These are phyloP conservation scores for Agrypnus murinus DNA, from an alignment of 2,888 invertebrate species.

Conservation along the genomic window DNA sequence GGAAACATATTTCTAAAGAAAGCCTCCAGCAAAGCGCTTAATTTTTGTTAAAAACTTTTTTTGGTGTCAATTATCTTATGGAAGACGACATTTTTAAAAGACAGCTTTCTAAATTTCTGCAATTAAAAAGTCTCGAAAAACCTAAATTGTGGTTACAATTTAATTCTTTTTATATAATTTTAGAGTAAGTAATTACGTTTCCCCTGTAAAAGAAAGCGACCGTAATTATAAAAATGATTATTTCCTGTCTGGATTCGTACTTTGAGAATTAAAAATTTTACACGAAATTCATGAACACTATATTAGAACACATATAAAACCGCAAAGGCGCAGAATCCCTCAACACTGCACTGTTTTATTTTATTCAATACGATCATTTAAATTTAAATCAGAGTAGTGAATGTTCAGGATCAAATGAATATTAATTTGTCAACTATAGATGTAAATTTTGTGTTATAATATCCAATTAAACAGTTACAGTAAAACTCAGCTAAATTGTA, in stretches of 20 bases:
- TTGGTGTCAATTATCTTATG: conserved; percentile 41
- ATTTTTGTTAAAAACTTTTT: conserved; percentile 33
- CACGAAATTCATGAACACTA: neutral
- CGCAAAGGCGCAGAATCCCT: too few relatives aligned
- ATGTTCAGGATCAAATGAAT: too few relatives aligned
- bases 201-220: neutral
- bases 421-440: too few relatives aligned
- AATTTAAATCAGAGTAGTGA: too few relatives aligned
- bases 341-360: too few relatives aligned
- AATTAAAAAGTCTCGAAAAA: conserved; percentile 44
- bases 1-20: conserved; percentile 31
- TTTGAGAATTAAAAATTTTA: neutral
- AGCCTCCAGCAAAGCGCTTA: conserved; percentile 27
- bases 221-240: conserved; percentile 18
- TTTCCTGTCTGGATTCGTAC: conserved; percentile 5
- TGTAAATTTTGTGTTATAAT: too few relatives aligned
- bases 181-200: conserved; percentile 25
- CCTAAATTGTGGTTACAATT: conserved; percentile 35
- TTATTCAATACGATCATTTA: too few relatives aligned
- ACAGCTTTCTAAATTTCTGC: conserved; percentile 34
- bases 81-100: conserved; percentile 39
- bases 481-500: too few relatives aligned
- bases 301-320: too few relatives aligned
- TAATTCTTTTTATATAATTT: conserved; percentile 38
- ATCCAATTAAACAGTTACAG: too few relatives aligned